A percentile compares a stretch with the other conserved stretches of the same genome.
phyloP scores from a whole-genome alignment of 2,797 vertebrate species.

The Sebastes kiyomatsui region DNA sequence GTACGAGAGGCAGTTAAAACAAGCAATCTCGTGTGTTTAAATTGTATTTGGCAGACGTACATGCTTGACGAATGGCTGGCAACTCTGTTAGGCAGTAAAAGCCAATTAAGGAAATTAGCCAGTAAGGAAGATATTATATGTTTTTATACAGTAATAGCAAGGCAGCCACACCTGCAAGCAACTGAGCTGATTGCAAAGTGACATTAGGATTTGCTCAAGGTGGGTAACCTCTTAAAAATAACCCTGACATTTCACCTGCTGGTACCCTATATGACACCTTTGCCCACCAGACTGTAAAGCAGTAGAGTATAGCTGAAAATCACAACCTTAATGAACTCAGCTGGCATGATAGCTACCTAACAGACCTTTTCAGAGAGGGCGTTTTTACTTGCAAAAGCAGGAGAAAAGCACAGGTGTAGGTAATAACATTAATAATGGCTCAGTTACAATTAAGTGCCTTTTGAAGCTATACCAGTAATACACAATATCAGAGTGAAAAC shows the following conservation, averaged over 20 bases:
- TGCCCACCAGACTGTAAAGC: not conserved
- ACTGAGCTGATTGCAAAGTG: not conserved
- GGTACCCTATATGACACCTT: not conserved
- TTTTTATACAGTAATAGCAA: not conserved
- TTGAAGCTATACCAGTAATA: not conserved
- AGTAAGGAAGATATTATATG: not conserved
- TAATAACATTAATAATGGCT: not conserved
- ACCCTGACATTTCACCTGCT: not conserved
- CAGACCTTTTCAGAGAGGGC: not conserved
- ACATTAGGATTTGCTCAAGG: not conserved
- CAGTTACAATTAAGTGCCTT: not conserved
- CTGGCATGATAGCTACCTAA: not conserved
- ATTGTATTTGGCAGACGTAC: slow-evolving; percentile 22
- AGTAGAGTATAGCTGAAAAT: not conserved
- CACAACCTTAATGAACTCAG: not conserved
- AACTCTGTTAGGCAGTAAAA: slow-evolving; percentile 28
- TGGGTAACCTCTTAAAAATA: not conserved
- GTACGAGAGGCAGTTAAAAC: slow-evolving; percentile 39
- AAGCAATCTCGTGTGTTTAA: slow-evolving; percentile 18
- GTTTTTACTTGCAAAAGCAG: not conserved
- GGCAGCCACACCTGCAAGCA: slow-evolving; percentile 2
- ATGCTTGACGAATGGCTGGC: slow-evolving; percentile 23
- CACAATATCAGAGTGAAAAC: not conserved
- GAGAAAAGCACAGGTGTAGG: not conserved
- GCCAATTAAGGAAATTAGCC: slow-evolving; percentile 31